Base-by-base conservation (phyloP, 2,888 invertebrate species). In the Troilus luridus region DNA sequence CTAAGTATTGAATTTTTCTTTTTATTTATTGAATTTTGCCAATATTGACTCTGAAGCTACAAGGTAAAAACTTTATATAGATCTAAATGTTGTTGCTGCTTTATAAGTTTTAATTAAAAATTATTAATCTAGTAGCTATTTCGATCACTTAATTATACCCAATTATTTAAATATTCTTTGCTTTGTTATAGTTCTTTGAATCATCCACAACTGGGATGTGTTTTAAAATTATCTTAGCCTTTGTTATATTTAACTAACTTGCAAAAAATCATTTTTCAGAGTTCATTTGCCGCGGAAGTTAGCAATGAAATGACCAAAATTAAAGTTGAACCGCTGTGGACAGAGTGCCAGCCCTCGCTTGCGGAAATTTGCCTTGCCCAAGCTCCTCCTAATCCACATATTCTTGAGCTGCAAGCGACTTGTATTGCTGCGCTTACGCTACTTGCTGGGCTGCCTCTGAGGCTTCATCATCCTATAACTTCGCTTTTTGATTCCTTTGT, bases 361-460 rank as follows among this genome's bases (percentile, higher is more conserved):
- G 96, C 96, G 0, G 96, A 97, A 94, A 95, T 98, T 88, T 98
- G 98, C 0, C 95, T 98, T 92, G 96, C 96, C 92, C 97, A 97
- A 93, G 96, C 96, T 93, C 95, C 95, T 91, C 96, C 97, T 1
- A 97, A 97, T 94, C 96, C 96, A 92, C 97, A 97, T 93, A 95
- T 98, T 92, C 94, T 98, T 14, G 96, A 96, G 93, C 95, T 98
- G 91, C 98, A 98, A 94, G 96, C 96, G 93, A 97, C 98, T 94
- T 95, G 98, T 91, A 96, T 96, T 3, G 95, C 96, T 92, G 96
- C 97, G 1, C 95, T 98, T 91, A 96, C 97, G 93, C 97, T 98
- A 94, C 96, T 98, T 93, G 96, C 97, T 41, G 95, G 96, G 92
- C 97, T 98, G 93, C 96, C 96, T 93, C 94, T 98, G 89, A 98